These are phyloP conservation scores for Hippocampus kuda DNA, from an alignment of 2,797 vertebrate species.

Conservation along the genomic window DNA sequence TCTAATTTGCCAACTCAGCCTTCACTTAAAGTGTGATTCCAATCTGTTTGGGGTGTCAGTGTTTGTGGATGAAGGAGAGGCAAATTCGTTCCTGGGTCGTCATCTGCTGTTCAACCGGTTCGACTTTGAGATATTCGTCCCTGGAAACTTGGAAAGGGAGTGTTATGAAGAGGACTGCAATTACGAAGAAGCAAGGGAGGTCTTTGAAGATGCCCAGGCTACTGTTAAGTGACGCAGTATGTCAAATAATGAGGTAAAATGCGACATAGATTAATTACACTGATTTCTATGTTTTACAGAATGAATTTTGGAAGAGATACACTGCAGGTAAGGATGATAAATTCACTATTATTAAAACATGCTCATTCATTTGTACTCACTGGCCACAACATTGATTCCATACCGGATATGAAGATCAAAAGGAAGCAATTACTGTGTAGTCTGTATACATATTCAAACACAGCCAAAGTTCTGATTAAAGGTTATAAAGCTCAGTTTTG, in stretches of 20 bases:
- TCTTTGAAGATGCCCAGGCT: conserved; percentile 74
- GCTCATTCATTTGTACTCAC: neutral
- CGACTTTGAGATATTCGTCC: conserved; percentile 86
- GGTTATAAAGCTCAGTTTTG: neutral
- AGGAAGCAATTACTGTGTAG: neutral
- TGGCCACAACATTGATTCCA: neutral
- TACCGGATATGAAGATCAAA: neutral
- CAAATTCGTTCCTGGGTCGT: conserved; percentile 79
- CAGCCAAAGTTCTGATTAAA: neutral
- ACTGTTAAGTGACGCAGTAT: conserved; percentile 61
- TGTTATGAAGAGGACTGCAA: conserved; percentile 84
- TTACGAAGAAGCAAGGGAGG: conserved; percentile 89
- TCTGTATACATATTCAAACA: neutral
- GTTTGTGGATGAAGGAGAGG: conserved; percentile 74
- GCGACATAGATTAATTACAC: neutral
- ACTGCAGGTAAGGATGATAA: conserved; percentile 51
- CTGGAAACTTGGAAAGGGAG: conserved; percentile 85
- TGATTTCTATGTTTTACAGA: conserved; percentile 57
- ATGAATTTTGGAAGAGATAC: conserved; percentile 81
- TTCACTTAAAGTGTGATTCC: neutral
- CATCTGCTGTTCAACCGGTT: conserved; percentile 85
- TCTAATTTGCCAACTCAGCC: neutral
- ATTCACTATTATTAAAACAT: neutral
- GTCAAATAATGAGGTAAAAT: neutral
- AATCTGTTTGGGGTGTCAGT: conserved; percentile 55